These are phyloP conservation scores for Oryzias celebensis DNA, from an alignment of 2,113 vertebrate species.

Conservation along the genomic window DNA sequence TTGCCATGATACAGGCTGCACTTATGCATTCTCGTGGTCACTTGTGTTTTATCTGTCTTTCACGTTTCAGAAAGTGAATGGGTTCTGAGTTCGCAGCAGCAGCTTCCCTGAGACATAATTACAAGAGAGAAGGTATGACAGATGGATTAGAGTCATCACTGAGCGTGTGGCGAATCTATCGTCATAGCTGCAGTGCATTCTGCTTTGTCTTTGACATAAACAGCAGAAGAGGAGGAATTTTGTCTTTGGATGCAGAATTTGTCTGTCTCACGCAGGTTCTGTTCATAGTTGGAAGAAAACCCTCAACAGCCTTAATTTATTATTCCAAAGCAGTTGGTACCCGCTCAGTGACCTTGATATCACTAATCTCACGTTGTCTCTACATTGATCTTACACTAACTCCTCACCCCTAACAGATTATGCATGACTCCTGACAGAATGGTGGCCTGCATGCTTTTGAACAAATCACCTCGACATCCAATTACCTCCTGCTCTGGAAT, in stretches of 20 bases:
- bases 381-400: slow-evolving; percentile 71
- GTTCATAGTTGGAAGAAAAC: slow-evolving; percentile 35
- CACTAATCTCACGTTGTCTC: slow-evolving; percentile 65
- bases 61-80: slow-evolving; percentile 49
- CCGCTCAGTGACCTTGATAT: slow-evolving; percentile 64
- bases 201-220: slow-evolving; percentile 63
- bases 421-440: slow-evolving; percentile 56
- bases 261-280: slow-evolving; percentile 16
- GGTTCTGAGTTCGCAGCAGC: slow-evolving; percentile 40
- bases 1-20: slow-evolving; percentile 13
- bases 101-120: slow-evolving; percentile 66
- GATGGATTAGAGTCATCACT: slow-evolving; percentile 71
- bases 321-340: slow-evolving; percentile 68
- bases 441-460: slow-evolving; percentile 48
- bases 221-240: slow-evolving; percentile 51
- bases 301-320: slow-evolving; percentile 47
- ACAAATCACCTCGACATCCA: slow-evolving; percentile 74
- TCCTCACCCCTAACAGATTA: slow-evolving; percentile 52
- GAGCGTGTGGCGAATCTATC: slow-evolving; percentile 59
- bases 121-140: slow-evolving; percentile 69
- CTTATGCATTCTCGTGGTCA: slow-evolving; percentile 57
- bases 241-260: slow-evolving; percentile 38
- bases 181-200: slow-evolving; percentile 50
- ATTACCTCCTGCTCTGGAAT: slow-evolving; percentile 65
- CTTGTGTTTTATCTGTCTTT: slow-evolving; percentile 57